phyloP scores from a whole-genome alignment of 2,113 vertebrate genomes.

The Paracanthobrama guichenoti region DNA sequence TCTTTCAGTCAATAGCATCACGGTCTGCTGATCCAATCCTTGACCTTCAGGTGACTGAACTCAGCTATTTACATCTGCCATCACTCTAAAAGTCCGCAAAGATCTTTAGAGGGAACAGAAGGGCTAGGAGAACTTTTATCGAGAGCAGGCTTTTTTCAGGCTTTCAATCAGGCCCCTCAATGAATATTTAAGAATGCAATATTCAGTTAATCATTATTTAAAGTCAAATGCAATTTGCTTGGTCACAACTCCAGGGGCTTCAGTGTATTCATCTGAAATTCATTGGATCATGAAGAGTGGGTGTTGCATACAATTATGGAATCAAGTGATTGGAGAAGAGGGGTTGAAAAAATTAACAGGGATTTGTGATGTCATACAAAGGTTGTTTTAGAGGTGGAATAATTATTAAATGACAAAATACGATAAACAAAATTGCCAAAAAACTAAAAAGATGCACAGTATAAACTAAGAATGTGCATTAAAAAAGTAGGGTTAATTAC shows the following conservation, averaged over 20 bases:
- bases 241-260: background rate
- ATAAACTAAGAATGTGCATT: too few species aligned
- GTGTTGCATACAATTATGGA: background rate
- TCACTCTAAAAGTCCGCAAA: slow-evolving; percentile 51
- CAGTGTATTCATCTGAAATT: background rate
- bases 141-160: background rate
- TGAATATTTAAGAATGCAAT: background rate
- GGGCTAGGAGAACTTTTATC: background rate
- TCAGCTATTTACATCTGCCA: slow-evolving; percentile 54
- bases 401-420: too few species aligned
- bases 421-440: too few species aligned
- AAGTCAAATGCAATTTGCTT: background rate
- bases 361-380: background rate
- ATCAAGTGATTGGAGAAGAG: background rate
- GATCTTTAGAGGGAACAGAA: slow-evolving; percentile 57
- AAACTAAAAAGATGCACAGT: too few species aligned
- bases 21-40: slow-evolving; percentile 59
- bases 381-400: too few species aligned
- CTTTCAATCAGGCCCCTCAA: background rate
- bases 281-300: background rate
- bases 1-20: slow-evolving; percentile 63
- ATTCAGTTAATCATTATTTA: background rate
- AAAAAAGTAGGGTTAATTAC: too few species aligned
- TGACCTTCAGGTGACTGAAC: slow-evolving; percentile 64
- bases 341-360: background rate